A percentile compares a stretch with the other conserved stretches of the same genome.
phyloP scores from a whole-genome alignment of 1,140 invertebrate genomes.

The Himalopsyche phryganea region DNA sequence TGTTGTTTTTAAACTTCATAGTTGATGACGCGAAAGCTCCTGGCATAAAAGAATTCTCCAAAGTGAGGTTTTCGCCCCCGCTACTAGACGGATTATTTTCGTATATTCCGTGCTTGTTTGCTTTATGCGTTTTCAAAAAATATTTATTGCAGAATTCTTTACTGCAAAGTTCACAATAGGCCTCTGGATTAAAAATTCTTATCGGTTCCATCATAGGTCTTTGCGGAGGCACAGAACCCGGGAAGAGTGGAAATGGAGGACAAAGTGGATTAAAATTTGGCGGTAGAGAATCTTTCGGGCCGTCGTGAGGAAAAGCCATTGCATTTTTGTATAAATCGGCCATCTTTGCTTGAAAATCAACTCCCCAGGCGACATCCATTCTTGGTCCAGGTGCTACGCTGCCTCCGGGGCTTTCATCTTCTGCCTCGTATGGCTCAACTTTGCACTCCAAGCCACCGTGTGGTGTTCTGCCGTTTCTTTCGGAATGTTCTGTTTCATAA shows the following conservation, averaged over 20 bases:
- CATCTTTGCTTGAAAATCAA: constrained; percentile 51
- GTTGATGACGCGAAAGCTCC: constrained; percentile 28
- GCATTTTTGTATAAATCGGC: constrained; percentile 53
- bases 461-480: constrained; percentile 21
- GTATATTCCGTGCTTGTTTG: constrained; percentile 91
- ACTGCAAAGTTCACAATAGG: constrained; percentile 95
- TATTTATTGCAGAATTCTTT: constrained; percentile 99
- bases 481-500: constrained; percentile 28
- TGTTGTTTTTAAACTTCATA: constrained; percentile 39
- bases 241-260: constrained; percentile 30
- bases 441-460: constrained; percentile 27
- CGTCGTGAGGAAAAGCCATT: constrained; percentile 46
- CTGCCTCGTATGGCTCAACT: constrained; percentile 29
- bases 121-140: constrained; percentile 96
- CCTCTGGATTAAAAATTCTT: constrained; percentile 90
- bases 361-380: constrained; percentile 27
- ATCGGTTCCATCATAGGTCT: constrained; percentile 63
- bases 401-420: constrained; percentile 22
- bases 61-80: constrained; percentile 41
- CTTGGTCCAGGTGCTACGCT: constrained; percentile 24
- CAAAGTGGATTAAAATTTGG: constrained; percentile 46
- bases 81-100: constrained; percentile 55
- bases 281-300: constrained; percentile 39
- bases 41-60: constrained; percentile 44
- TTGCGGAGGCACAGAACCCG: constrained; percentile 51